Conservation (phyloP, 2,797 vertebrate species). For the Muscicapa comitata region DNA sequence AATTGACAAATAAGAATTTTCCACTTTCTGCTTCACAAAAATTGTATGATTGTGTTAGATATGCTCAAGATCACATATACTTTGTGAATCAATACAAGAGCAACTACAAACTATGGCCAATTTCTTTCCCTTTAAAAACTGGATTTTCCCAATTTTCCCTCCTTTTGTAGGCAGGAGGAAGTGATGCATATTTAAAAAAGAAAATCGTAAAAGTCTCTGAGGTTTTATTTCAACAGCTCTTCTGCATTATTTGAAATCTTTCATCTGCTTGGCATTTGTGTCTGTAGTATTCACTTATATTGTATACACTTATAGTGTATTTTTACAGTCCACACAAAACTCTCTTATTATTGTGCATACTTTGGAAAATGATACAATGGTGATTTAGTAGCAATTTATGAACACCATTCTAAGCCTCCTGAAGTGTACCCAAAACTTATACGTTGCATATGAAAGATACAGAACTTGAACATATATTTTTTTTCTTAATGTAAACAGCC, state of each 20-base stretch:
- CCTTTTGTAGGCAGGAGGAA: background rate
- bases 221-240: background rate
- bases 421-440: background rate
- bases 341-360: background rate
- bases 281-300: background rate
- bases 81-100: background rate
- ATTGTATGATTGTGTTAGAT: background rate
- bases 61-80: background rate
- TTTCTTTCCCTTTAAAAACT: background rate
- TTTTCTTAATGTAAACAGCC: background rate
- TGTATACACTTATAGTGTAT: background rate
- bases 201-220: background rate
- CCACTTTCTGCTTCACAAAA: background rate
- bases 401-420: background rate
- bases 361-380: background rate
- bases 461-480: background rate
- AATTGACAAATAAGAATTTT: background rate
- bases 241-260: background rate
- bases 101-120: background rate
- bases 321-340: background rate
- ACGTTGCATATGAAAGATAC: accelerated
- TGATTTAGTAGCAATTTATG: background rate
- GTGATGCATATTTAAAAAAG: background rate
- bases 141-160: accelerated
- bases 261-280: background rate